Evolutionary conservation across 2,113 vertebrate species (phyloP), one percentile per base, ranked within the genome.

Genomic region (Uropsilus gracilis): DNA sequence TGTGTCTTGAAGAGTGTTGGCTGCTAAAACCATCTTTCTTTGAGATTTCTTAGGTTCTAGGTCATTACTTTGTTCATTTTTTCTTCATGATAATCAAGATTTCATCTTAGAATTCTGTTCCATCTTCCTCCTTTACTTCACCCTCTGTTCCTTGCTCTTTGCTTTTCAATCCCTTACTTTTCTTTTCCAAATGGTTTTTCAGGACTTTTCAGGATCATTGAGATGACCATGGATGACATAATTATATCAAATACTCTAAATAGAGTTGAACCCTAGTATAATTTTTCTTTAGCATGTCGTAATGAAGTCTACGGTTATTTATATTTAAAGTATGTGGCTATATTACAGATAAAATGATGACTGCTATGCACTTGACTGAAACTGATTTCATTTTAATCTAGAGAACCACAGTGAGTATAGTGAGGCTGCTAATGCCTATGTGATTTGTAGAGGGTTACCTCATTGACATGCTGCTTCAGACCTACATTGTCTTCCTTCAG

Each of bases 311-410:
- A 37, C 28, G 61, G n/a, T 39, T 96, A 84, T 77, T 94, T 39
- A 66, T 59, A 77, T 68, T 59, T 77, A 90, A 10, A 32, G 10
- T n/a, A 22, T 39, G 14, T 5, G 71, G 34, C 59, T 83, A 39
- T 88, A 73, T 85, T 73, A 44, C 13, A 85, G 42, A 72, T 75
- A 71, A 87, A 91, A 68, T 92, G 75, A 81, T 44, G 13, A 69
- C 24, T 88, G 34, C 30, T 20, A 34, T 73, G 39, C 61, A 66
- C 59, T 61, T 95, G 55, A 68, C 13, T n/a, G 53, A 50, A 80
- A 66, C 30, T 37, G 5, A 63, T 76, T 84, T 6, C 26, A 34
- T 73, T 92, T 92, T 86, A 69, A 83, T 78, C 55, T 50, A 34
- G 39, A 78, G 59, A 63, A 18, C 11, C 8, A 66, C 39, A 46